These are phyloP conservation scores for Peromyscus eremicus DNA, from an alignment of 2,797 vertebrate species.

Conservation along the genomic window DNA sequence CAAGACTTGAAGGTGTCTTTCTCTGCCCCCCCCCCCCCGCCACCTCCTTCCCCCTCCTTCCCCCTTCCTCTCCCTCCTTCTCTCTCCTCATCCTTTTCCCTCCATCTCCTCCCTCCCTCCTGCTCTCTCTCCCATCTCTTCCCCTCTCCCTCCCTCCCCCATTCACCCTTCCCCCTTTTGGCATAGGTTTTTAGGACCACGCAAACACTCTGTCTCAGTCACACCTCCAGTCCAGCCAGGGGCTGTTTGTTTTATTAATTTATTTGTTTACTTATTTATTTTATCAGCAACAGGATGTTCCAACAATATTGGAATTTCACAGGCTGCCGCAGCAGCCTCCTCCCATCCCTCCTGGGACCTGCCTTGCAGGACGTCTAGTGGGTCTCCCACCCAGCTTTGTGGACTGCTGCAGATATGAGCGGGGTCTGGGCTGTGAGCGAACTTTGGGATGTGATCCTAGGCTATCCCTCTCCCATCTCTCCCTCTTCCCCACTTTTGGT, in stretches of 20 bases:
- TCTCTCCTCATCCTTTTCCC: not conserved
- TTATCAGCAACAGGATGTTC: not conserved
- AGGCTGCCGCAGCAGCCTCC: not conserved
- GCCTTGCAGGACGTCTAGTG: accelerated
- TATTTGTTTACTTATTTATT: not conserved
- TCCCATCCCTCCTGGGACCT: not conserved
- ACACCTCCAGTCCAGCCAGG: too few relatives aligned
- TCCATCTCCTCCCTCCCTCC: not conserved
- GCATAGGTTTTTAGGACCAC: not conserved
- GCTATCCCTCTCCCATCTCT: not conserved
- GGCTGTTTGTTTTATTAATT: not conserved
- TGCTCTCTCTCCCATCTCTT: too few relatives aligned
- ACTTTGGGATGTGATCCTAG: not conserved
- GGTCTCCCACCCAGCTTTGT: accelerated
- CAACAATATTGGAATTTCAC: not conserved
- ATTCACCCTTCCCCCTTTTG: too few relatives aligned
- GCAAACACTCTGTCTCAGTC: too few relatives aligned
- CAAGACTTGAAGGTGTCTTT: not conserved
- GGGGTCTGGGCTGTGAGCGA: not conserved
- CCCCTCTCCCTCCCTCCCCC: too few relatives aligned
- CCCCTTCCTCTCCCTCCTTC: too few relatives aligned
- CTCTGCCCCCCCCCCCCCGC: too few relatives aligned
- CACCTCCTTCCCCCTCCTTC: not conserved
- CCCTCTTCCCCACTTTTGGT: too few relatives aligned
- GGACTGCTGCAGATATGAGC: not conserved